These are phyloP conservation scores for Tiliqua scincoides DNA, from an alignment of 2,113 vertebrate species.

Conservation along the genomic window DNA sequence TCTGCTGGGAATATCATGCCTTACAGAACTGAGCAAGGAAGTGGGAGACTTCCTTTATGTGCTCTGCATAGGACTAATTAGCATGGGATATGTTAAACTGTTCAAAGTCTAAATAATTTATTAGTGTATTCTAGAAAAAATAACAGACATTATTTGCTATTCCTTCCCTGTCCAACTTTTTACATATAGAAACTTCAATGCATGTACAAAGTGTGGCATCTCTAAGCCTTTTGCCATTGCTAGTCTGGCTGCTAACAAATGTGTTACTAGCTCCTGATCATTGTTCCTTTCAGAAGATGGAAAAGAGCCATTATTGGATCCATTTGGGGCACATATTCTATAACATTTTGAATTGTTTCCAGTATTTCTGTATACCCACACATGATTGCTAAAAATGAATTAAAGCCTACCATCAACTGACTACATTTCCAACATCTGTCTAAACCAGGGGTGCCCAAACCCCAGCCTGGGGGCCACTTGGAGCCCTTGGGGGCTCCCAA, in stretches of 20 bases:
- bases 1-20: not conserved
- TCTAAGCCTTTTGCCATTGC: not conserved
- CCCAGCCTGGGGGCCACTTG: too few species aligned
- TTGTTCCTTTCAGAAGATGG: not conserved
- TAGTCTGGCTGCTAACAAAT: not conserved
- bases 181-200: not conserved
- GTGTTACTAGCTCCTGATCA: not conserved
- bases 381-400: not conserved
- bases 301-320: not conserved
- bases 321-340: not conserved
- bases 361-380: not conserved
- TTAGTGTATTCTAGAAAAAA: not conserved
- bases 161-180: not conserved
- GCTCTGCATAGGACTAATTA: not conserved
- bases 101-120: too few species aligned
- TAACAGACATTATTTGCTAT: not conserved
- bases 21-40: not conserved
- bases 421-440: not conserved
- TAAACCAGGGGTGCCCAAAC: too few species aligned
- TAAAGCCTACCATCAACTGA: not conserved
- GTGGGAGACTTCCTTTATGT: not conserved
- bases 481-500: too few species aligned
- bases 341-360: not conserved
- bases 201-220: not conserved
- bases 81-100: not conserved